A percentile compares a stretch with the other conserved stretches of the same genome.
Conservation (phyloP, 2,113 vertebrate genomes). For the Pterocles orientalis region DNA sequence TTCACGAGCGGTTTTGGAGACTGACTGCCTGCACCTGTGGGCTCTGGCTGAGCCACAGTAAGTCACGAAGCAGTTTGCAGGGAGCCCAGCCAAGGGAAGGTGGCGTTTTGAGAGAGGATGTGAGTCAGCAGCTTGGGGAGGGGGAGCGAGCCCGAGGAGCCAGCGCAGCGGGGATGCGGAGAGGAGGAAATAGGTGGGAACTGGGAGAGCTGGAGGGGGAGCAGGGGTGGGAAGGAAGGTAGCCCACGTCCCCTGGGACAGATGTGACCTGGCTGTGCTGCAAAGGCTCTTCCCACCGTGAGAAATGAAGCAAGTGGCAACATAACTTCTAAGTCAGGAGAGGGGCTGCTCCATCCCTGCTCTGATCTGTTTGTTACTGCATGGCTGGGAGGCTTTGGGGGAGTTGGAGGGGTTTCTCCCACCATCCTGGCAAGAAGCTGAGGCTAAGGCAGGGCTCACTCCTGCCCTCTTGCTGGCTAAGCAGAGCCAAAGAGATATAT, state of each 20-base stretch:
- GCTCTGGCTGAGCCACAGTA: not conserved
- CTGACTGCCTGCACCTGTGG: not conserved
- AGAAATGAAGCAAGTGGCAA: not conserved
- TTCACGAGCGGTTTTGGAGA: not conserved
- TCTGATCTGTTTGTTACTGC: not conserved
- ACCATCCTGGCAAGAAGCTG: not conserved
- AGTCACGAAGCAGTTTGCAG: not conserved
- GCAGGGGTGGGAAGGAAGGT: not conserved
- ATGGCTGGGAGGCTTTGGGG: not conserved
- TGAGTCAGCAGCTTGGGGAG: slow-evolving; percentile 50
- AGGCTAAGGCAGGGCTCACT: not conserved
- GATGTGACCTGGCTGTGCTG: not conserved
- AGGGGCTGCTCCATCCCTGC: not conserved
- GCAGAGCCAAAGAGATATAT: not conserved
- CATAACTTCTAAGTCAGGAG: not conserved
- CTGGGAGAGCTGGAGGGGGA: not conserved
- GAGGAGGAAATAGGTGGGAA: not conserved
- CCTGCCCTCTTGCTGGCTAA: not conserved
- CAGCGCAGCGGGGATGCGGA: accelerated
- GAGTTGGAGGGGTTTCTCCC: not conserved
- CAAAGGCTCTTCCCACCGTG: not conserved
- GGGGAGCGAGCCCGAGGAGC: not conserved
- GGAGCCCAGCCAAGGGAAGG: slow-evolving; percentile 2
- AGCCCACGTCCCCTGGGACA: accelerated
- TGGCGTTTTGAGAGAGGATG: slow-evolving; percentile 13